These are phyloP conservation scores for Stomorhina lunata DNA, from an alignment of 2,888 invertebrate species.

Conservation along the genomic window DNA sequence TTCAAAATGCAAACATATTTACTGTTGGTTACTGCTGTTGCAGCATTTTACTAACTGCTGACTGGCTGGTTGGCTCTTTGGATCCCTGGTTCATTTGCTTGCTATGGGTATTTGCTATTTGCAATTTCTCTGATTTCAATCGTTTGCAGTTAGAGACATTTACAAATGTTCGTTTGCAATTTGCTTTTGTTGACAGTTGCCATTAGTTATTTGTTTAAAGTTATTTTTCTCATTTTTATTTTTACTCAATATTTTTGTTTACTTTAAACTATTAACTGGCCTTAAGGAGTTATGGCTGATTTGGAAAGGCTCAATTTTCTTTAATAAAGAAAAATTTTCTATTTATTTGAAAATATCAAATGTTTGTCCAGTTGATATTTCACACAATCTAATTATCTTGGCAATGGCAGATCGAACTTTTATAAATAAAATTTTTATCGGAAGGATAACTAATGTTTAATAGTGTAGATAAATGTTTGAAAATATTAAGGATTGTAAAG, in stretches of 20 bases:
- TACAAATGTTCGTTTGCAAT: slow-evolving; percentile 62
- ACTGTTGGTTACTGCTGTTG: not conserved
- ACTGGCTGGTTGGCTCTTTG: not conserved
- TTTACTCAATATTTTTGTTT: slow-evolving; percentile 19
- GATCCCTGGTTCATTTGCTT: not conserved
- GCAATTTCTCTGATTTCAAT: slow-evolving; percentile 61
- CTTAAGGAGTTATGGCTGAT: slow-evolving; percentile 20
- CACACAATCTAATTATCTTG: not conserved
- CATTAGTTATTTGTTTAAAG: slow-evolving; percentile 58
- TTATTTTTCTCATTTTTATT: slow-evolving; percentile 7
- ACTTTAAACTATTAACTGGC: slow-evolving; percentile 17
- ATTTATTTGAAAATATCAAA: slow-evolving; percentile 5
- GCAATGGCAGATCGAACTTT: not conserved
- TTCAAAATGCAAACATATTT: slow-evolving; percentile 4
- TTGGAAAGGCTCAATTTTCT: not conserved
- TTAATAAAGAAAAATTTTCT: not conserved
- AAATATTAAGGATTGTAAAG: too few relatives aligned
- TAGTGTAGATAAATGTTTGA: too few relatives aligned
- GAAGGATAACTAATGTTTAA: not conserved
- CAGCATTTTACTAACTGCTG: not conserved
- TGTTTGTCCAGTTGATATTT: not conserved
- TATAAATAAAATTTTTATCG: not conserved
- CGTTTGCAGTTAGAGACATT: slow-evolving; percentile 58
- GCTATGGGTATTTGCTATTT: slow-evolving; percentile 1
- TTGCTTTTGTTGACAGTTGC: slow-evolving; percentile 62